Evolutionary conservation across 2,113 vertebrate genomes (phyloP).

Genomic region (Xenopus laevis): DNA sequence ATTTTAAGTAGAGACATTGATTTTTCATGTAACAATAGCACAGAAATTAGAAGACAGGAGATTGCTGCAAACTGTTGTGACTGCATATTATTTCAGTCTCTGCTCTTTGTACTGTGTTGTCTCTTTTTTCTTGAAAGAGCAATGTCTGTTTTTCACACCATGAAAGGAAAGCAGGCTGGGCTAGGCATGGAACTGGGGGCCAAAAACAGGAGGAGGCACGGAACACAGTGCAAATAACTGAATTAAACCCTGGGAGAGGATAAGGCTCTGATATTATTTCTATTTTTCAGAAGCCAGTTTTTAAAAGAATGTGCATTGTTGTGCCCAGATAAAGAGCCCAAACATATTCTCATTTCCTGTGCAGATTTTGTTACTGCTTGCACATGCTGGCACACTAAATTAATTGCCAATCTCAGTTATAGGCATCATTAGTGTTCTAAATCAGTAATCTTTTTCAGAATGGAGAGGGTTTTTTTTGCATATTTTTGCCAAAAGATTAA

Average conservation of each 20-base stretch:
- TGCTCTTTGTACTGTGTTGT: conserved; percentile 18
- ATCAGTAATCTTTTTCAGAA: no score
- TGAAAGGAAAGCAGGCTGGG: conserved; percentile 18
- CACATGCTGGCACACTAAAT: no score
- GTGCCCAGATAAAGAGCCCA: conserved; percentile 17
- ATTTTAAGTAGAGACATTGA: conserved; percentile 13
- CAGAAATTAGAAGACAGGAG: conserved; percentile 20
- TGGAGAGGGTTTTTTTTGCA: no score
- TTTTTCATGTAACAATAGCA: conserved; percentile 29
- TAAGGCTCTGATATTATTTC: conserved; percentile 20
- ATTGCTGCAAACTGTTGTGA: conserved; percentile 28
- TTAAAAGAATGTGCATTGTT: conserved; percentile 19
- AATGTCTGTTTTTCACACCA: conserved; percentile 9
- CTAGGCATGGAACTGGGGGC: conserved; percentile 20
- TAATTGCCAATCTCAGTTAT: no score
- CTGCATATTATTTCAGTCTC: neutral
- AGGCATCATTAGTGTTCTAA: no score
- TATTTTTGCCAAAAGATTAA: no score
- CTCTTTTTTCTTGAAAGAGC: neutral
- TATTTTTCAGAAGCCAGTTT: conserved; percentile 14
- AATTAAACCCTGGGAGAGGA: conserved; percentile 13
- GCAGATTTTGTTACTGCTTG: neutral
- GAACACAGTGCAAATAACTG: conserved; percentile 23
- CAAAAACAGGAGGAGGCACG: conserved; percentile 1
- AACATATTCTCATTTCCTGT: neutral